A percentile compares a stretch with the other conserved stretches of the same genome.
Conservation (phyloP, 2,797 vertebrate species). For the Sparidentex hasta region DNA sequence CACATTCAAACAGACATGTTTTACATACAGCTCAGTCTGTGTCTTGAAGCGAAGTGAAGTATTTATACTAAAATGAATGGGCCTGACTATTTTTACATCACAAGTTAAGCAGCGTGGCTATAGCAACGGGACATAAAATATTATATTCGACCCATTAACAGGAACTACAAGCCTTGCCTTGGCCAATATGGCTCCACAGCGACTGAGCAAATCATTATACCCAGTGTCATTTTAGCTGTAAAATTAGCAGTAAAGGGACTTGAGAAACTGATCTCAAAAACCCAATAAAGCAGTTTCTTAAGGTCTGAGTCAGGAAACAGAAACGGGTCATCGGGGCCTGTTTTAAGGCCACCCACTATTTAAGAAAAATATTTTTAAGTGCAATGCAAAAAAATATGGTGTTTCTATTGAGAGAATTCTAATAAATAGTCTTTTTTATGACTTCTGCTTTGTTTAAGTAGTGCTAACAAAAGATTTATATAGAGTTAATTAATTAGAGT, state of each 20-base stretch:
- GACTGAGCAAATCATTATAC: conserved; percentile 78
- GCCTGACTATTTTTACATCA: conserved; percentile 83
- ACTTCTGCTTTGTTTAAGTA: background rate
- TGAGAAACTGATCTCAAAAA: conserved; percentile 62
- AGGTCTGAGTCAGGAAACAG: conserved; percentile 44
- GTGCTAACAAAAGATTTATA: background rate
- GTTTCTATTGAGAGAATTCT: background rate
- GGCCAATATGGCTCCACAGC: conserved; percentile 79
- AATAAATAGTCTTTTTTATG: background rate
- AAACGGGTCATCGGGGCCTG: background rate
- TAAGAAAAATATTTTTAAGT: background rate
- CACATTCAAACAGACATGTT: conserved; percentile 79
- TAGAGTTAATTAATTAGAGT: background rate
- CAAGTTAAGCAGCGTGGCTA: conserved; percentile 83
- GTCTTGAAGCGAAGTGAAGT: conserved; percentile 80
- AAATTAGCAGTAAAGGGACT: conserved; percentile 78
- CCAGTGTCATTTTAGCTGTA: conserved; percentile 73
- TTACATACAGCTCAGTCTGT: conserved; percentile 78
- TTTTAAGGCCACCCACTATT: conserved; percentile 33
- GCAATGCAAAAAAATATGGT: background rate
- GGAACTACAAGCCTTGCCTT: conserved; percentile 77
- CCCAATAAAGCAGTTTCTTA: conserved; percentile 59
- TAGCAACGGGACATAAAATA: conserved; percentile 85
- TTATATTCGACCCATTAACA: conserved; percentile 82
- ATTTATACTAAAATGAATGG: conserved; percentile 85